phyloP scores from a whole-genome alignment of 1,140 invertebrate species.

The Trinorchestia longiramus region DNA sequence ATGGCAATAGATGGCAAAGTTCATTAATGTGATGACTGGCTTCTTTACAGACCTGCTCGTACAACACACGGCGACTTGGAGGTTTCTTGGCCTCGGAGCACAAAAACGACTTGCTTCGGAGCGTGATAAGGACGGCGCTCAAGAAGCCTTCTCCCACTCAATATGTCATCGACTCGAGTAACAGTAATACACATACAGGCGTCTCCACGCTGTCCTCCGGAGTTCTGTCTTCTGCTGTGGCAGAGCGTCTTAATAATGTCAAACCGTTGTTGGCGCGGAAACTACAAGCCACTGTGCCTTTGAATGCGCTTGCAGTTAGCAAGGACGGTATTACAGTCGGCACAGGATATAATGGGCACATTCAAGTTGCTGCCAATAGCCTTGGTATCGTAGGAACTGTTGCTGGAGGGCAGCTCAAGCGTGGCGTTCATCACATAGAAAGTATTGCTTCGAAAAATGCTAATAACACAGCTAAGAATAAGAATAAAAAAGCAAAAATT shows the following conservation, averaged over 20 bases:
- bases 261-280: constrained; percentile 65
- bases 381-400: constrained; percentile 60
- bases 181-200: not conserved
- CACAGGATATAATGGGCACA: constrained; percentile 66
- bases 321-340: constrained; percentile 66
- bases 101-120: constrained; percentile 61
- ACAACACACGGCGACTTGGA: constrained; percentile 65
- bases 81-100: constrained; percentile 64
- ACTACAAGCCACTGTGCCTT: constrained; percentile 63
- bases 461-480: constrained; percentile 56
- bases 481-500: constrained; percentile 66
- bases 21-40: not conserved
- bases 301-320: constrained; percentile 50
- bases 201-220: not conserved
- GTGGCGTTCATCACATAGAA: constrained; percentile 59
- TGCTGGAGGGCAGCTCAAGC: constrained; percentile 58
- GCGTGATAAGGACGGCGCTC: constrained; percentile 63
- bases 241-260: constrained; percentile 64
- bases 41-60: constrained; percentile 65
- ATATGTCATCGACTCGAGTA: constrained; percentile 58
- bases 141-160: constrained; percentile 63
- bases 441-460: constrained; percentile 61
- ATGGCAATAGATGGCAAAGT: not conserved
- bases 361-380: constrained; percentile 62
- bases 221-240: constrained; percentile 54